These are phyloP conservation scores for Limosa lapponica DNA, from an alignment of 2,797 vertebrate species.

Conservation along the genomic window DNA sequence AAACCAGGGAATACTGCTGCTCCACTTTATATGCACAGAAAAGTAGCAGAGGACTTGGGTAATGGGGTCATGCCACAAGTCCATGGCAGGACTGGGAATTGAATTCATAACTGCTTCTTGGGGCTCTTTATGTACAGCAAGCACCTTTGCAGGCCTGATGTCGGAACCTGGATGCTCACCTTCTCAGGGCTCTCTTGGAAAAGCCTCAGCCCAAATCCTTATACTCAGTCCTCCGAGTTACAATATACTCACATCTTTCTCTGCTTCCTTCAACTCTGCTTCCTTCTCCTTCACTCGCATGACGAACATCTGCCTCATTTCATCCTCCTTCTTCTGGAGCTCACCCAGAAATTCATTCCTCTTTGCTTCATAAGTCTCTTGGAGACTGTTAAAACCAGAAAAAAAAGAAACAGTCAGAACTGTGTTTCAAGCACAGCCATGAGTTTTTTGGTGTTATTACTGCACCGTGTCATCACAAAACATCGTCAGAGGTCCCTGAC, in stretches of 20 bases:
- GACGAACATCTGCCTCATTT: conserved; percentile 88
- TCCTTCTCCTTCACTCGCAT: conserved; percentile 87
- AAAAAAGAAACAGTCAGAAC: background rate
- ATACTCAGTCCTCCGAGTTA: background rate
- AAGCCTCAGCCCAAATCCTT: background rate
- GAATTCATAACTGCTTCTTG: background rate
- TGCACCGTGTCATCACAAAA: rapidly evolving
- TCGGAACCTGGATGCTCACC: background rate
- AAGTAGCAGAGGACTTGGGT: background rate
- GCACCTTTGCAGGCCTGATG: background rate
- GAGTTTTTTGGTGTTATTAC: background rate
- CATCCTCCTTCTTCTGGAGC: conserved; percentile 85
- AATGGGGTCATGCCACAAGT: background rate
- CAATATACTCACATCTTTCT: conserved; percentile 80
- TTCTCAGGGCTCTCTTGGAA: background rate
- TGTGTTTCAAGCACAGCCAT: background rate
- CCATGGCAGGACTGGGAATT: background rate
- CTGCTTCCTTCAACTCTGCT: conserved; percentile 84
- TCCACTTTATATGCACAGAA: background rate
- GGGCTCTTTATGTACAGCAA: background rate
- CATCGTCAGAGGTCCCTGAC: rapidly evolving
- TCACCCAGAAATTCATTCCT: conserved; percentile 85
- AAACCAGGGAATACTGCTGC: background rate
- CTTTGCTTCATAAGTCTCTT: conserved; percentile 85
- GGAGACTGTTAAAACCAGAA: conserved; percentile 72